Evolutionary conservation across 2,888 invertebrate species (phyloP).

Genomic region (Conistra vaccinii): DNA sequence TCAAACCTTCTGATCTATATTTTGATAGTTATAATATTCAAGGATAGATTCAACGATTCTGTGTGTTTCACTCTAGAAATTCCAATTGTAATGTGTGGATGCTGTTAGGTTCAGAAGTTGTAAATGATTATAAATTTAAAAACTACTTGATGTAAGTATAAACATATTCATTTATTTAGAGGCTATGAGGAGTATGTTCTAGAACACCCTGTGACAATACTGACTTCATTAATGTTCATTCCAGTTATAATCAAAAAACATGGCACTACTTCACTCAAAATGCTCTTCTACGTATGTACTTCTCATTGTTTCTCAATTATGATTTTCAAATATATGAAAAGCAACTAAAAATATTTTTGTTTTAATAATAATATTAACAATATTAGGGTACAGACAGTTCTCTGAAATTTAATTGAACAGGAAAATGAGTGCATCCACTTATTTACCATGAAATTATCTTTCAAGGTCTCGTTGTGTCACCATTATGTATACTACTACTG

Average conservation of each 20-base stretch:
- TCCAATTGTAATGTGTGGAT: constrained; percentile 83
- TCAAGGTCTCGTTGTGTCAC: constrained; percentile 68
- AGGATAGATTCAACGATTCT: constrained; percentile 80
- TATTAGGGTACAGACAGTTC: constrained; percentile 83
- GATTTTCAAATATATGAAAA: constrained; percentile 76
- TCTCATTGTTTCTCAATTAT: constrained; percentile 69
- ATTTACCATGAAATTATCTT: constrained; percentile 74
- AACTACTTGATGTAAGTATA: constrained; percentile 70
- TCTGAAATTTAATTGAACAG: constrained; percentile 80
- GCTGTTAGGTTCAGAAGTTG: constrained; percentile 84
- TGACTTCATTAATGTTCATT: constrained; percentile 63
- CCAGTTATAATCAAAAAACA: constrained; percentile 51
- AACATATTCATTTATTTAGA: constrained; percentile 71
- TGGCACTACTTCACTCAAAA: constrained; percentile 49
- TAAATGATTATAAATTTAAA: constrained; percentile 71
- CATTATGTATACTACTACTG: constrained; percentile 35
- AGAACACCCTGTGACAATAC: constrained; percentile 70
- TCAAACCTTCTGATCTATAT: constrained; percentile 78
- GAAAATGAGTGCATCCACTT: constrained; percentile 74
- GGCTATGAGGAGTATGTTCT: constrained; percentile 74
- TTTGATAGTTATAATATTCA: constrained; percentile 76
- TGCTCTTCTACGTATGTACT: constrained; percentile 66
- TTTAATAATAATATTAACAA: constrained; percentile 73
- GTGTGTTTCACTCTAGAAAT: constrained; percentile 84
- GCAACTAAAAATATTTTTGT: constrained; percentile 73